Conservation (phyloP, 2,797 vertebrate genomes). For the Neostethus bicornis region DNA sequence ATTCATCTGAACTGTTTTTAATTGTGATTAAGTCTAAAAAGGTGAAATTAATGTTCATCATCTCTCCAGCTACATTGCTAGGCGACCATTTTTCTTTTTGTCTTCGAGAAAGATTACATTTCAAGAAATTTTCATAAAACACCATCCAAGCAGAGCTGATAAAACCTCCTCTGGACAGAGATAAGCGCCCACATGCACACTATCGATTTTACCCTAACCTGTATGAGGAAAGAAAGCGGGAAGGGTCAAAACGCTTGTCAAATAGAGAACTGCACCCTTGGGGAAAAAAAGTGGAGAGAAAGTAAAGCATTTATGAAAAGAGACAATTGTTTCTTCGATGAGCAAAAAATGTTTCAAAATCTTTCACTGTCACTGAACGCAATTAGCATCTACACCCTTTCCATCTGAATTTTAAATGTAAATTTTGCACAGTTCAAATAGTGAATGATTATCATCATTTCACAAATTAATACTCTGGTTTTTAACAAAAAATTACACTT, state of each 20-base stretch:
- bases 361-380: no score
- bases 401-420: no score
- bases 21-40: slow-evolving; percentile 58
- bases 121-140: slow-evolving; percentile 73
- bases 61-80: slow-evolving; percentile 67
- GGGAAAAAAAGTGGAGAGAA: slow-evolving; percentile 37
- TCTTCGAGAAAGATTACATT: slow-evolving; percentile 65
- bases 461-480: no score
- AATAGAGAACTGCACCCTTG: slow-evolving; percentile 45
- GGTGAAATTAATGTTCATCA: slow-evolving; percentile 63
- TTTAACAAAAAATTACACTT: no score
- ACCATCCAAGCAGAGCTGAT: slow-evolving; percentile 71
- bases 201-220: slow-evolving; percentile 76
- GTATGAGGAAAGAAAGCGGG: slow-evolving; percentile 72
- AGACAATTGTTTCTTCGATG: no score
- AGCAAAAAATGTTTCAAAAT: no score
- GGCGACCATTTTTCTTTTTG: slow-evolving; percentile 59
- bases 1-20: slow-evolving; percentile 26
- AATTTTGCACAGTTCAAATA: no score
- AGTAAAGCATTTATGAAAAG: slow-evolving; percentile 20
- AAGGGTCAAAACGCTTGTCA: slow-evolving; percentile 64
- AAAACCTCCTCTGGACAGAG: slow-evolving; percentile 65
- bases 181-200: slow-evolving; percentile 71
- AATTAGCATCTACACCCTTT: no score
- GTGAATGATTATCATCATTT: no score